These are phyloP conservation scores for Adrianichthys oophorus DNA, from an alignment of 2,797 vertebrate genomes.

Conservation along the genomic window DNA sequence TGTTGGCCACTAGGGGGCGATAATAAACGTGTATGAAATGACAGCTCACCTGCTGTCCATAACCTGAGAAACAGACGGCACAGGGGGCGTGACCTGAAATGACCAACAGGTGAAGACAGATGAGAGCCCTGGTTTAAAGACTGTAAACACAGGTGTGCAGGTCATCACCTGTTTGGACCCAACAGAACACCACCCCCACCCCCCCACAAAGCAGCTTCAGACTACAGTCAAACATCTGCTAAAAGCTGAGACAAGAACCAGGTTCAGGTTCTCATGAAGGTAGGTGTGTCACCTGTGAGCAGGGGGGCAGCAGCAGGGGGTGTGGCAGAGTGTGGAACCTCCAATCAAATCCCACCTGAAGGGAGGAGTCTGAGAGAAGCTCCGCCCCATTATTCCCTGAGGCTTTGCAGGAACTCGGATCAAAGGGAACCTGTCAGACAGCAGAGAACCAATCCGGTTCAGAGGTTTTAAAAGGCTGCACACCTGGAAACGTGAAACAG, in stretches of 20 bases:
- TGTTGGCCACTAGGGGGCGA: too few relatives aligned
- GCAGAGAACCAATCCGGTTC: constrained; percentile 3
- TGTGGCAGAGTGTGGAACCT: constrained; percentile 55
- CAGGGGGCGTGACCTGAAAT: constrained; percentile 14
- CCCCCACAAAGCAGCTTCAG: too few relatives aligned
- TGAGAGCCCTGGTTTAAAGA: too few relatives aligned
- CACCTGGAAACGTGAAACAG: too few relatives aligned
- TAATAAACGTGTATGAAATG: too few relatives aligned
- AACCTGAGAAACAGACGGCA: constrained; percentile 48
- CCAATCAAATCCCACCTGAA: constrained; percentile 51
- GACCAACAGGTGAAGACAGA: not conserved
- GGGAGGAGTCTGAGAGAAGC: constrained; percentile 33
- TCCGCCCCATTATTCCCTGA: constrained; percentile 16
- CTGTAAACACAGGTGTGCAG: too few relatives aligned
- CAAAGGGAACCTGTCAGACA: constrained; percentile 37
- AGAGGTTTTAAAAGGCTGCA: too few relatives aligned
- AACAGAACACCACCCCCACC: too few relatives aligned
- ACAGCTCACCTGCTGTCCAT: constrained; percentile 52
- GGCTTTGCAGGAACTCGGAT: constrained; percentile 38
- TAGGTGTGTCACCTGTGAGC: constrained; percentile 33
- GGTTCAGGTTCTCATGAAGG: not conserved
- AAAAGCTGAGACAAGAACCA: too few relatives aligned
- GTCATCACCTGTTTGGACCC: too few relatives aligned
- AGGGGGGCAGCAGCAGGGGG: constrained; percentile 19
- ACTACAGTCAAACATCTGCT: too few relatives aligned